Evolutionary conservation across 2,113 vertebrate genomes (phyloP).

Genomic region (Zosterops borbonicus): DNA sequence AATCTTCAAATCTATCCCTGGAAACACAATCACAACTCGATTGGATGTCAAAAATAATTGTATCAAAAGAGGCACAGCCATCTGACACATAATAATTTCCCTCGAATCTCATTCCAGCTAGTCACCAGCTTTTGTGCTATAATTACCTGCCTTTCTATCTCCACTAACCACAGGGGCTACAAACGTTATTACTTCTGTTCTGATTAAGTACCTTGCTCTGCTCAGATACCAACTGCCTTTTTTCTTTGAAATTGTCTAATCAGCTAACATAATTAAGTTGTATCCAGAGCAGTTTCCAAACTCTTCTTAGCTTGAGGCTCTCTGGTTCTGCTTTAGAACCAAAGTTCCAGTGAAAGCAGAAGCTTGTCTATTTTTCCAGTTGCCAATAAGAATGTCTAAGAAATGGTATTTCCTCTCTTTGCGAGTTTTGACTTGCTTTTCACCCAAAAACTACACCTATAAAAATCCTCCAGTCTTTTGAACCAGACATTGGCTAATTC

Average conservation of each 20-base stretch:
- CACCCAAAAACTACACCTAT: background rate
- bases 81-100: background rate
- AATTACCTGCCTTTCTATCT: conserved; percentile 14
- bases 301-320: background rate
- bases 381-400: background rate
- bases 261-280: background rate
- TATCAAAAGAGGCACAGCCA: background rate
- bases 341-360: background rate
- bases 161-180: background rate
- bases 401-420: background rate
- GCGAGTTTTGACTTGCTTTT: background rate
- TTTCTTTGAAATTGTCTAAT: conserved; percentile 16
- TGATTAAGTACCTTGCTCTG: background rate
- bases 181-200: conserved; percentile 13
- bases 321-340: background rate
- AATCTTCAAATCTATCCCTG: background rate
- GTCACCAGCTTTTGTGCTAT: background rate
- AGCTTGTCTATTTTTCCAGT: background rate
- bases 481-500: background rate
- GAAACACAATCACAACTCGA: background rate
- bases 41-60: background rate
- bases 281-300: conserved; percentile 15
- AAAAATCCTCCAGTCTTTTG: background rate
- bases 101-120: background rate
- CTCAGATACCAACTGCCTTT: background rate